A percentile compares a stretch with the other conserved stretches of the same genome.
Evolutionary conservation across 2,113 vertebrate genomes (phyloP).

Genomic region (Colius striatus): DNA sequence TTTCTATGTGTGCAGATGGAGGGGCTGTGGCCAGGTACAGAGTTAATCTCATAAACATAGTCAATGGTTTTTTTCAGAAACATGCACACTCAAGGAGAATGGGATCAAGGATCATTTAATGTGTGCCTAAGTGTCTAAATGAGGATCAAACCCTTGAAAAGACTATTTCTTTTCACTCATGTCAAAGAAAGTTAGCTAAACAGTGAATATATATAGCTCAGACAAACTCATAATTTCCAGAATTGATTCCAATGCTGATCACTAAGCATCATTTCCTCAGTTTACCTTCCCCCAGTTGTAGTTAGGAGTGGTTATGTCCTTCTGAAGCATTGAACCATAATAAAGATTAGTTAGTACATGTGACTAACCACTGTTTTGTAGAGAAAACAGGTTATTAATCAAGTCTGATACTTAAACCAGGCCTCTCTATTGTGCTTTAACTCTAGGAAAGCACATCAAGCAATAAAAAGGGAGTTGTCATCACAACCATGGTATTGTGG

Average conservation of each 20-base stretch:
- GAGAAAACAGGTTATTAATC: conserved; percentile 5
- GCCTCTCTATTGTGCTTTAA: neutral
- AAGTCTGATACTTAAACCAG: neutral
- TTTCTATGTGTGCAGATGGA: neutral
- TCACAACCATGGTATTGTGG: neutral
- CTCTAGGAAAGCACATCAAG: neutral
- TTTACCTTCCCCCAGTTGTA: neutral
- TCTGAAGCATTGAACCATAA: neutral
- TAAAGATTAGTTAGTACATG: neutral
- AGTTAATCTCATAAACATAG: neutral
- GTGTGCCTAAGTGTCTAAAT: neutral
- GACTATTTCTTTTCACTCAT: neutral
- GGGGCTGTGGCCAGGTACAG: neutral
- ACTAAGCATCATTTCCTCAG: neutral
- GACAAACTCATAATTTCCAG: neutral
- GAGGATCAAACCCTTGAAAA: neutral
- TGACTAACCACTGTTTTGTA: neutral
- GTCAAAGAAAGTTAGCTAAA: neutral
- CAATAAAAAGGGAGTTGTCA: neutral
- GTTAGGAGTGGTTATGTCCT: neutral
- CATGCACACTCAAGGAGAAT: neutral
- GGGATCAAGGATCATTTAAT: neutral
- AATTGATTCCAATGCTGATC: neutral
- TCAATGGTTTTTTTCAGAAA: neutral
- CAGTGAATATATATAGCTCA: neutral